phyloP scores from a whole-genome alignment of 2,888 invertebrate genomes.

The Eugnorisma glareosa region DNA sequence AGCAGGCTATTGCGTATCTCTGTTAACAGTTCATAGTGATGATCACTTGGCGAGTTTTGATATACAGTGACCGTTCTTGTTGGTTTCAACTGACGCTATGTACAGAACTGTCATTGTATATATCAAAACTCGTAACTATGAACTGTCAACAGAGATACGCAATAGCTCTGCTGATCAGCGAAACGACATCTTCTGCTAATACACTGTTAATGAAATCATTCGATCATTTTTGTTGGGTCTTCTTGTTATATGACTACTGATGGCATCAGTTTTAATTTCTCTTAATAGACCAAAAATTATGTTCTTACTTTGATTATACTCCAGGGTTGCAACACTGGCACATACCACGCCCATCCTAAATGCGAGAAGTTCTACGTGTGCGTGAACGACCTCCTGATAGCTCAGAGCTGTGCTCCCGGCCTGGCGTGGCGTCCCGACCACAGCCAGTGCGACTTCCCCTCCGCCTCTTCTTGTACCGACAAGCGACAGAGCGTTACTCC shows the following conservation, averaged over 20 bases:
- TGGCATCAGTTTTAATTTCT: background rate
- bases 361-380: constrained; percentile 95
- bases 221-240: too few species aligned
- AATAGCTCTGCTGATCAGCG: too few species aligned
- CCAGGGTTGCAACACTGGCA: constrained; percentile 92
- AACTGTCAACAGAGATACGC: too few species aligned
- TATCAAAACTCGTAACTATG: too few species aligned
- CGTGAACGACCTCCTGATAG: constrained; percentile 93
- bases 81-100: too few species aligned
- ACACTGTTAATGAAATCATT: background rate
- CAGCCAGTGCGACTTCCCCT: constrained; percentile 94
- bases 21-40: too few species aligned
- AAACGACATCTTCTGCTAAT: background rate
- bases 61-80: too few species aligned
- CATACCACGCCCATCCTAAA: constrained; percentile 93
- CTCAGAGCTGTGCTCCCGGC: constrained; percentile 94
- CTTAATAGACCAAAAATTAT: background rate
- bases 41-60: too few species aligned
- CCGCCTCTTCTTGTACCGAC: constrained; percentile 91
- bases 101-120: too few species aligned
- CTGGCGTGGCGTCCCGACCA: constrained; percentile 93
- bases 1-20: too few species aligned
- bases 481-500: constrained; percentile 77
- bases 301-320: background rate
- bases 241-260: background rate